These are phyloP conservation scores for Okamejei kenojei DNA, from an alignment of 2,797 vertebrate genomes.

Conservation along the genomic window DNA sequence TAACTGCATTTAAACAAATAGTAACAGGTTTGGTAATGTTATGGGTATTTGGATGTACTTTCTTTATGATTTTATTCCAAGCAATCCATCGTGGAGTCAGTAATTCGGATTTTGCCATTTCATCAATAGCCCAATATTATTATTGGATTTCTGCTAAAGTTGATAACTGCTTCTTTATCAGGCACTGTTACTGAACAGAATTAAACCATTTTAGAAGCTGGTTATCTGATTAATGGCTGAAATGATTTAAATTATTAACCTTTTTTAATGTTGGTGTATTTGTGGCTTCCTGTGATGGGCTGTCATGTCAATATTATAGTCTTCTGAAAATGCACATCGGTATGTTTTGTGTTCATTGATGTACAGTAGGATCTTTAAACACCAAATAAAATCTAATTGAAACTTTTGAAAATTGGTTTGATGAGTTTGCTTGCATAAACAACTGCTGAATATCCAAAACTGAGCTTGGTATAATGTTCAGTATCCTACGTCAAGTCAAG, in stretches of 20 bases:
- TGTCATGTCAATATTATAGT: not conserved
- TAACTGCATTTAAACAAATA: not conserved
- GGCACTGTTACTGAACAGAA: not conserved
- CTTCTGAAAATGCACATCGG: not conserved
- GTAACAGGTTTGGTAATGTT: not conserved
- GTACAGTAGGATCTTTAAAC: not conserved
- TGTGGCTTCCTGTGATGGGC: not conserved
- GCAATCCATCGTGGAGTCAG: not conserved
- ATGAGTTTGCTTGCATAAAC: not conserved
- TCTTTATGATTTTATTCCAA: not conserved
- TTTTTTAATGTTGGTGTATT: not conserved
- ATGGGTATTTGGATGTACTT: not conserved
- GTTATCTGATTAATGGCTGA: not conserved
- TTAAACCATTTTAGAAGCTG: not conserved
- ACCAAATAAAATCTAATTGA: not conserved
- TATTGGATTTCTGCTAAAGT: not conserved
- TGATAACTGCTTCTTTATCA: constrained; percentile 16
- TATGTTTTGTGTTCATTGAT: not conserved
- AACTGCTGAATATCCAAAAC: no score
- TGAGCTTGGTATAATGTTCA: no score
- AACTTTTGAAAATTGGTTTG: not conserved
- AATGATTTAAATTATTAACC: not conserved
- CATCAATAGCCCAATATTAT: constrained; percentile 2
- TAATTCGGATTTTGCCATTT: not conserved
- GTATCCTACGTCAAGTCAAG: no score